A percentile compares a stretch with the other conserved stretches of the same genome.
Conservation (phyloP, 2,888 invertebrate genomes). For the Suillia variegata region DNA sequence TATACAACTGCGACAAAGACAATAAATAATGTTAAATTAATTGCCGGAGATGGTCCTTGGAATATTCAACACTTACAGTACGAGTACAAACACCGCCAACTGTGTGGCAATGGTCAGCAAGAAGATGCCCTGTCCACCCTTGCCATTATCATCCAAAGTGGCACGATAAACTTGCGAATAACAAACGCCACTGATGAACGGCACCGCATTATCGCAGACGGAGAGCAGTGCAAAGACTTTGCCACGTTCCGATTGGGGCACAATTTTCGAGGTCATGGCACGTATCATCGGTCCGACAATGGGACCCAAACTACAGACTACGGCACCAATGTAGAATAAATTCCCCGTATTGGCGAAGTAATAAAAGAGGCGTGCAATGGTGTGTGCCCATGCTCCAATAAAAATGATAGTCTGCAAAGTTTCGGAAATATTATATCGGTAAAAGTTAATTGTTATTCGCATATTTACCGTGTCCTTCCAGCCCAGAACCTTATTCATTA, state of each 20-base stretch:
- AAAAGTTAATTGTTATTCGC: background rate
- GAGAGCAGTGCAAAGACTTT: slow-evolving; percentile 78
- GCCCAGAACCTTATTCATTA: slow-evolving; percentile 71
- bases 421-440: background rate
- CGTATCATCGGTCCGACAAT: slow-evolving; percentile 78
- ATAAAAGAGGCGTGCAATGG: slow-evolving; percentile 72
- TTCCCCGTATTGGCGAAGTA: slow-evolving; percentile 65
- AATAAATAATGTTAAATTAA: background rate
- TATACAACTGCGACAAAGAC: slow-evolving; percentile 47
- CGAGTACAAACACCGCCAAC: slow-evolving; percentile 68
- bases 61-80: slow-evolving; percentile 73
- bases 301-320: slow-evolving; percentile 76
- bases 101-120: slow-evolving; percentile 76
- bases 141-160: slow-evolving; percentile 67
- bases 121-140: slow-evolving; percentile 68
- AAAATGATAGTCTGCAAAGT: slow-evolving; percentile 71
- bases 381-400: slow-evolving; percentile 74
- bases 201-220: slow-evolving; percentile 81
- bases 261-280: slow-evolving; percentile 81
- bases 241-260: slow-evolving; percentile 75
- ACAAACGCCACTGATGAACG: slow-evolving; percentile 73
- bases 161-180: slow-evolving; percentile 75
- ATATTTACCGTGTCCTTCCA: slow-evolving; percentile 69
- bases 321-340: slow-evolving; percentile 75
- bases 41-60: too few species aligned